Percentiles rank a stretch among this genome's conserved stretches.
These are phyloP conservation scores for Orchesella flavescens DNA, from an alignment of 2,888 invertebrate genomes.

Conservation along the genomic window DNA sequence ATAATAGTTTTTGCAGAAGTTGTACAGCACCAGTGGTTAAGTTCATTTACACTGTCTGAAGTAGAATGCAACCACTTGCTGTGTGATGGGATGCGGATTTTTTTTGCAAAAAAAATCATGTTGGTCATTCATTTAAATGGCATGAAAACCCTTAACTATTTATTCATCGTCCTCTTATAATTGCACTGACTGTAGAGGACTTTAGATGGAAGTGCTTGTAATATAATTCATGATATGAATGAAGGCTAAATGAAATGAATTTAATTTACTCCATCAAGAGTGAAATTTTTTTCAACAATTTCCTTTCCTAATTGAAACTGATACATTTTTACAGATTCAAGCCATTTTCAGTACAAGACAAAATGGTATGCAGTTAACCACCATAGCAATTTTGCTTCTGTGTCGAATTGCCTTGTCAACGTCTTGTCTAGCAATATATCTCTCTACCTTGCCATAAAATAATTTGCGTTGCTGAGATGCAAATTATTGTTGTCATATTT, in stretches of 20 bases:
- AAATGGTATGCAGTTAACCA: no score
- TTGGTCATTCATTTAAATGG: constrained; percentile 39
- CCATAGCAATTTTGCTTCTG: no score
- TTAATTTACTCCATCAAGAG: constrained; percentile 16
- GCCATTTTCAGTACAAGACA: no score
- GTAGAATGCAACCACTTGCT: neutral
- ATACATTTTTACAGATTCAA: no score
- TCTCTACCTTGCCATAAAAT: no score
- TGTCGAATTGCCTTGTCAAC: no score
- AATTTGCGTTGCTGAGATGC: no score
- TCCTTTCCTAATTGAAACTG: no score
- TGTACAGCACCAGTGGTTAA: neutral
- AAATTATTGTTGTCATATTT: no score
- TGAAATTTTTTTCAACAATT: no score
- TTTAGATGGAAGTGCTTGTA: constrained; percentile 2
- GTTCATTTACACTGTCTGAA: constrained; percentile 36
- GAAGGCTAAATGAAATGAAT: no score
- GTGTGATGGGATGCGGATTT: neutral
- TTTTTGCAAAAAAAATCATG: neutral
- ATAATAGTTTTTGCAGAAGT: constrained; percentile 17
- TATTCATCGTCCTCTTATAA: constrained; percentile 31
- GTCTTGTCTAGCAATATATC: no score
- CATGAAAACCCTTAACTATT: constrained; percentile 25
- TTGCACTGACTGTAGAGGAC: constrained; percentile 16
- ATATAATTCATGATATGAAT: constrained; percentile 16